Base-by-base conservation (phyloP, 1,140 invertebrate species). In the Amyelois transitella region DNA sequence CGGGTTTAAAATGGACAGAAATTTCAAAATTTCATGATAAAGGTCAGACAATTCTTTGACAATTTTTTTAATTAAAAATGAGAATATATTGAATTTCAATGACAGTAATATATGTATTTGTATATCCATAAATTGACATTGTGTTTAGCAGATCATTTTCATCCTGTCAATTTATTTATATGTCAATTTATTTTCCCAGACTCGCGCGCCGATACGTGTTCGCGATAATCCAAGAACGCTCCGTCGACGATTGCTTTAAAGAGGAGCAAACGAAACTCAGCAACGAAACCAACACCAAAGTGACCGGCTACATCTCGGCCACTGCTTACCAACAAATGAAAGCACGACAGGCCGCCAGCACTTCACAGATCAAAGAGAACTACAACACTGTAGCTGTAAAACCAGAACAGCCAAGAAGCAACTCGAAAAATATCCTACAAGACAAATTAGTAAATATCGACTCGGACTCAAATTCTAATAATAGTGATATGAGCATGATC, bases 201-300 rank as follows among this genome's bases (percentile, higher is more conserved):
- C 77, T 93, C 3, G 92, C 93, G 0, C 90, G 90, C 48, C 89
- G 89, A 55, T 91, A 93, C 59, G 90, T 91, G 4, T 90, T 89
- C 58, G 81, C 91, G 0, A 88, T 93, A 10, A 89, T 92, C 14
- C 91, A 92, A 69, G 89, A 91, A 3, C 91, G 91, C 49, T 77
- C 90, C 0, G 79, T 90, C 6, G 90, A 91, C 8, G 90, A 91
- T 58, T 91, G 91, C 45, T 87, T 89, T 55, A 74, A 82, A 55
- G 89, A 91, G 28, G 87, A 88, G 56, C 73, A 83, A 55, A 64
- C 58, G 6, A 87, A 81, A 58, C 60, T 86, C 3, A 58, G 76
- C 0, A 82, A 78, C 18, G 73, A 80, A 20, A 45, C 62, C 6
- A 66, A 65, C 45, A 75, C 19, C 20, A 78, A 84, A 60, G 56